Base-by-base conservation (phyloP, 92 coral and sea anemone species). In the Parazoanthus darwini region DNA sequence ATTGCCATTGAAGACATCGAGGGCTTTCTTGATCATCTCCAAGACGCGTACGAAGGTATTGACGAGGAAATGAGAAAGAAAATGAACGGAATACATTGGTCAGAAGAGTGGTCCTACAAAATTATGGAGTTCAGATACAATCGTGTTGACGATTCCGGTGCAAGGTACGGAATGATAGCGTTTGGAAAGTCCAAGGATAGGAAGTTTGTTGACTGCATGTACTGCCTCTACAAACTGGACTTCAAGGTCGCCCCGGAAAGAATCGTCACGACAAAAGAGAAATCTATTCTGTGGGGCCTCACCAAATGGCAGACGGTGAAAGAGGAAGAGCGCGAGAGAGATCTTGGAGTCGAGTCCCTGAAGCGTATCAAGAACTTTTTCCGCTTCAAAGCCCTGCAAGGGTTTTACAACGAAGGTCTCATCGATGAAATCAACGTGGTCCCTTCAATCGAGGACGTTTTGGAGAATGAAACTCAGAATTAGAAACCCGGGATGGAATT, bases 371-470 rank as follows among this genome's bases (percentile, higher is more conserved):
- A 86, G 77, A 90, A 90, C 46, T 90, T 90, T 88, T 90, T 86
- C 70, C 90, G 92, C 77, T 90, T 79, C 86, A 90, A 90, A 79
- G 92, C 92, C 39, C 44, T 90, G 92, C 86, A 86, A 86, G 92
- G 92, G 23, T 90, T 90, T 51, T 90, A 90, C 90, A 39, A 90
- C 26, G 92, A 90, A 86, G 92, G 92, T 43, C 92, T 90, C 11
- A 90, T 90, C 39, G 90, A 90, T 58, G 86, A 74, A 33, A 90
- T 90, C 51, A 90, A 90, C 72, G 87, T 90, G 85, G 92, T 90
- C 6, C 90, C 88, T 78, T 90, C 88, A 50, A 86, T 90, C 80
- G 88, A 90, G 72, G 92, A 89, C 35, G 84, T 42, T 38, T 78
- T 46, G 66, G 91, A 73, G 26, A 80, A 80, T 56, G 85, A 81